Base-by-base conservation (phyloP, 2,113 vertebrate species). In the Hippocampus mohnikei region DNA sequence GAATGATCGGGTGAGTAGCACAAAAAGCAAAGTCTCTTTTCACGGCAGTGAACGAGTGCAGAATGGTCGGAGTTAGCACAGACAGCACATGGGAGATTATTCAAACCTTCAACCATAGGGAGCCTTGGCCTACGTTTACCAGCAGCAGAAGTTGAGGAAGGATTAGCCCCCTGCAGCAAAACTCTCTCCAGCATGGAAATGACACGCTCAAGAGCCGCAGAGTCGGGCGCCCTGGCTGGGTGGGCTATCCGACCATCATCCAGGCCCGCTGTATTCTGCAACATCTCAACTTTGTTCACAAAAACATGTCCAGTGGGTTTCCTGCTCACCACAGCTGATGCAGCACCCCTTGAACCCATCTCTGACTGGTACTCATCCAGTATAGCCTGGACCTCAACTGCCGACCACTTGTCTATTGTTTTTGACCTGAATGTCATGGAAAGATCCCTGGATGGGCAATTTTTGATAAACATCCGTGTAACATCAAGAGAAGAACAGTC, bases 391-490 rank as follows among this genome's bases (percentile, higher is more conserved):
- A 65, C 41, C n/a, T 65, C 63, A 1, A 41, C 20, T 7, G 33
- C 40, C 5, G 40, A 42, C 63, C 63, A 65, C 41, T 65, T 46
- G 40, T 65, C 37, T 13, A 42, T 42, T 12, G 63, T 23, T 15
- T 64, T 59, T 13, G 59, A 62, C 29, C 60, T 29, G 10, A 62
- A 62, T 62, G 60, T 62, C 16, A 62, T 29, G n/a, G 58, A 29
- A 16, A 62, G 29, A 40, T 62, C 29, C 3, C 11, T 40, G 18
- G 27, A 62, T 6, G 60, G 60, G 18, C 33, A 62, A 21, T 62
- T 33, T 2, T 37, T 62, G 33, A 62, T 62, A 62, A 62, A 62
- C 60, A 62, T 37, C 3, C 33, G 16, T 8, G 18, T 40, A 6
- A 62, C 27, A 10, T 62, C 60, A 13, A 40, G 18, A 18, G 27